These are phyloP conservation scores for Cercopithecus petaurista DNA, from an alignment of 2,797 vertebrate species.

Conservation along the genomic window DNA sequence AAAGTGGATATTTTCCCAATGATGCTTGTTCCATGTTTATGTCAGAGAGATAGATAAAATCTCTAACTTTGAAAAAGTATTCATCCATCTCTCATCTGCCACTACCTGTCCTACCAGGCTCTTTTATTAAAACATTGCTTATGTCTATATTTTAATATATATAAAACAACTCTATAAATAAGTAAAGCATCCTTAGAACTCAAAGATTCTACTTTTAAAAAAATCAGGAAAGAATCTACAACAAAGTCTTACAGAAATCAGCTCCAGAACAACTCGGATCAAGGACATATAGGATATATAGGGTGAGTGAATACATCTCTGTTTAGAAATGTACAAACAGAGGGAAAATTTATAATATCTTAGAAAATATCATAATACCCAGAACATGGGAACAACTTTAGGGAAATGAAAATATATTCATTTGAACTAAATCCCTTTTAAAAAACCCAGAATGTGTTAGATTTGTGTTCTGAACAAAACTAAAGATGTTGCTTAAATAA, in stretches of 20 bases:
- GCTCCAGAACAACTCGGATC: background rate
- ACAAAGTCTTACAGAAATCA: background rate
- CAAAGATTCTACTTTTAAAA: background rate
- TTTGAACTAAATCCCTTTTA: background rate
- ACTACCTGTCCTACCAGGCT: background rate
- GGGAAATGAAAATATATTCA: background rate
- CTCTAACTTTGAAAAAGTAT: background rate
- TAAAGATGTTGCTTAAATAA: background rate
- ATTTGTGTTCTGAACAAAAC: background rate
- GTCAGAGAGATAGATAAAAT: background rate
- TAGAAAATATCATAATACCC: background rate
- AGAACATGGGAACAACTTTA: background rate
- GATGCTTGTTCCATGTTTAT: background rate
- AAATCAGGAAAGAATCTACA: background rate
- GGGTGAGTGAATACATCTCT: background rate
- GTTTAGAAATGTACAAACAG: background rate
- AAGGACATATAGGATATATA: background rate
- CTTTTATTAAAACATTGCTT: background rate
- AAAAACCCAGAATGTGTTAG: background rate
- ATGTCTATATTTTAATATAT: too few species aligned
- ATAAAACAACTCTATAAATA: background rate
- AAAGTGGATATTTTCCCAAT: background rate
- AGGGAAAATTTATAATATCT: background rate
- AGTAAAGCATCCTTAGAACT: background rate
- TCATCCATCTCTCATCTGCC: background rate